Base-by-base conservation (phyloP, 1,140 invertebrate species). In the Helicoverpa zea region DNA sequence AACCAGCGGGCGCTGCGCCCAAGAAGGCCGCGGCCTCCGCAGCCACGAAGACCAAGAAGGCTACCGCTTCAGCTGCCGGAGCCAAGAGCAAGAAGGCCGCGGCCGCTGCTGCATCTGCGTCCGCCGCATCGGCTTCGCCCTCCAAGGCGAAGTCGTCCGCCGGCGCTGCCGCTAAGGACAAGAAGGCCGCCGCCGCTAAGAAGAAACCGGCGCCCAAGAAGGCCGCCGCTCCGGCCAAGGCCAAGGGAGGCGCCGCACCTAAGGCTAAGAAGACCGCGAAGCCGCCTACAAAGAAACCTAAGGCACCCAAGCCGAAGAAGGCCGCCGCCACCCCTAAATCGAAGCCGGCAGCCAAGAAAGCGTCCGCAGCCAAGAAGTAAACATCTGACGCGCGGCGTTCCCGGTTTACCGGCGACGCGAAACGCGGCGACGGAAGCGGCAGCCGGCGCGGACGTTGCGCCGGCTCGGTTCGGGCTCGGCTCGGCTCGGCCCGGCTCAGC, bases 281-380 rank as follows among this genome's bases (percentile, higher is more conserved):
- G 61, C 89, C 89, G 10, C 89, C 89, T 0, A 89, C 87, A 3
- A 90, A 90, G 79, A 89, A 90, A 66, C 89, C 89, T 0, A 90
- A 90, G 80, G 88, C 89, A 61, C 89, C n/a, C 88, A 91, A 90
- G 66, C 89, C 89, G 0, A 91, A 91, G 85, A 91, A 91, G 82
- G 86, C 89, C 16, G 87, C 84, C 5, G 59, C 77, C 16, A 54
- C 83, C n/a, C 83, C 87, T 23, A 89, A 87, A 58, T 80, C 89
- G n/a, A 90, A 89, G 47, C 81, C 89, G 43, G 87, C 88, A 18
- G 86, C 87, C n/a, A 90, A 89, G 85, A 90, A 90, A 68, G 84
- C 87, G 5, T 66, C 84, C 79, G 80, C 88, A 23, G 81, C 88
- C 12, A 90, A 89, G 73, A 90, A 90, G 83, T 70, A 70, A 70